Conservation (phyloP, 2,797 vertebrate species). For the Melanotaenia nigrans region DNA sequence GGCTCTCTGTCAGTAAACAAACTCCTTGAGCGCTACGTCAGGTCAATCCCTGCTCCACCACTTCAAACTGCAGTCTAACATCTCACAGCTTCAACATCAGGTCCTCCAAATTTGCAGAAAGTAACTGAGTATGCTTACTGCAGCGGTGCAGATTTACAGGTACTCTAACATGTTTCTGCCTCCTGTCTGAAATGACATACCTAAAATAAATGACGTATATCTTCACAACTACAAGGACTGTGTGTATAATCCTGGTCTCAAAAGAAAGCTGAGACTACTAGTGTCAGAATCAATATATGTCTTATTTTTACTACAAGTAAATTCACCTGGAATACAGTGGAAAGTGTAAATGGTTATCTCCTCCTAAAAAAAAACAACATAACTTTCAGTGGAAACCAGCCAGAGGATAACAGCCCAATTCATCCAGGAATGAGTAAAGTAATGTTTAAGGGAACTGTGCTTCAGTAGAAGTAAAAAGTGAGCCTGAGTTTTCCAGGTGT, state of each 20-base stretch:
- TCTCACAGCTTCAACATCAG: not conserved
- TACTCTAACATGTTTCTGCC: not conserved
- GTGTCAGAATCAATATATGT: not conserved
- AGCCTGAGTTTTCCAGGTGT: too few relatives aligned
- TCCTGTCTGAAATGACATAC: not conserved
- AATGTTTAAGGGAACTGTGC: too few relatives aligned
- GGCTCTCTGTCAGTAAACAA: slow-evolving; percentile 45
- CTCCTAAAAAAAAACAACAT: too few relatives aligned
- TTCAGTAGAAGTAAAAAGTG: too few relatives aligned
- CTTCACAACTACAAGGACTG: not conserved
- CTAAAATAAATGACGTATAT: not conserved
- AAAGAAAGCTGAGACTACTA: not conserved
- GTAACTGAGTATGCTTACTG: not conserved
- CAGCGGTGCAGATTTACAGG: not conserved
- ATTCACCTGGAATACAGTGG: too few relatives aligned
- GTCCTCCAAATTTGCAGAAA: not conserved
- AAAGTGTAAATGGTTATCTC: too few relatives aligned
- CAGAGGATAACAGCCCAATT: too few relatives aligned
- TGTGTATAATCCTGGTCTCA: not conserved
- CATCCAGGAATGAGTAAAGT: too few relatives aligned
- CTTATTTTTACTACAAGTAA: not conserved
- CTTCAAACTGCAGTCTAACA: slow-evolving; percentile 34
- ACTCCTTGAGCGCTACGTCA: slow-evolving; percentile 26
- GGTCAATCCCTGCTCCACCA: slow-evolving; percentile 13
- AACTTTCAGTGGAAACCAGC: too few relatives aligned